phyloP scores from a whole-genome alignment of 2,113 vertebrate species.

The Ibidorhyncha struthersii region DNA sequence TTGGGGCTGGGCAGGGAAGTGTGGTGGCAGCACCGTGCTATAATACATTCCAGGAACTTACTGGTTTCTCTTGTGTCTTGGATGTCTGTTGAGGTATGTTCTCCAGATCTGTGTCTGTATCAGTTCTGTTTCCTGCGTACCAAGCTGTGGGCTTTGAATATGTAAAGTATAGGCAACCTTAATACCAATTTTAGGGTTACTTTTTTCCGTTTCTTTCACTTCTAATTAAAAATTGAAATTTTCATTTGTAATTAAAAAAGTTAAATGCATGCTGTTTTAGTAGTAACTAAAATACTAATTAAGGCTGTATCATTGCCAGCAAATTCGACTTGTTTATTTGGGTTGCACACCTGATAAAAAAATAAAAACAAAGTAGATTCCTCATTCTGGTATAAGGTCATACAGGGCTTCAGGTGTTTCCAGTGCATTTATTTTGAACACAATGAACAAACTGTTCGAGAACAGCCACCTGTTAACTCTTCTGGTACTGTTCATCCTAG shows the following conservation, averaged over 20 bases:
- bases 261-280: slow-evolving; percentile 7
- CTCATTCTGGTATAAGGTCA: not conserved
- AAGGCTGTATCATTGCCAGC: not conserved
- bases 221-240: slow-evolving; percentile 41
- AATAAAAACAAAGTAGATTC: not conserved
- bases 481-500: too few relatives aligned
- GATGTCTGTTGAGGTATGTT: not conserved
- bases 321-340: slow-evolving; percentile 5
- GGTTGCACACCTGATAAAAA: not conserved
- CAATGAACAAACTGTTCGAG: not conserved
- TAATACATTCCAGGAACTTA: not conserved
- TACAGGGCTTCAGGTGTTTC: not conserved
- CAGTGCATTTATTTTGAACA: not conserved
- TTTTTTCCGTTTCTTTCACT: not conserved
- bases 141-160: slow-evolving; percentile 11
- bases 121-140: not conserved
- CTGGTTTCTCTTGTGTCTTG: not conserved
- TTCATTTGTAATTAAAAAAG: slow-evolving; percentile 35
- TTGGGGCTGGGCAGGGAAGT: not conserved
- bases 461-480: not conserved
- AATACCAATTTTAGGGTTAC: slow-evolving; percentile 14
- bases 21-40: too few relatives aligned
- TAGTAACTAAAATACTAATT: slow-evolving; percentile 9
- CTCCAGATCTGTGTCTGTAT: not conserved
- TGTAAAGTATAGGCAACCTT: not conserved